These are phyloP conservation scores for Philereme transversata DNA, from an alignment of 2,888 invertebrate species.

Conservation along the genomic window DNA sequence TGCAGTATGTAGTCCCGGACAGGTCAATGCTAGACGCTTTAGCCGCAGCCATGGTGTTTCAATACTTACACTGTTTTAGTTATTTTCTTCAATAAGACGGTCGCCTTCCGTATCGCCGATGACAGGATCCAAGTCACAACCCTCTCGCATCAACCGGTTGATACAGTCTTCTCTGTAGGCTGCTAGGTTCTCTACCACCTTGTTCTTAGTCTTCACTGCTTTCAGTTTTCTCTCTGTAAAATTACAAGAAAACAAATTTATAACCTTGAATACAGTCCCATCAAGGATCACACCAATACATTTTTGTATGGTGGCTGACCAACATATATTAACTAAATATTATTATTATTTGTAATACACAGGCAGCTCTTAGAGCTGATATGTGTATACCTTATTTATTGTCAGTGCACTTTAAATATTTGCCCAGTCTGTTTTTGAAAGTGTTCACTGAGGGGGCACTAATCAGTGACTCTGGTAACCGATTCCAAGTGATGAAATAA, in stretches of 20 bases:
- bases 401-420: too few relatives aligned
- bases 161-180: conserved; percentile 85
- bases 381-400: too few relatives aligned
- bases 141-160: conserved; percentile 83
- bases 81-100: conserved; percentile 70
- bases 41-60: conserved; percentile 64
- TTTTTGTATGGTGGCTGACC: too few relatives aligned
- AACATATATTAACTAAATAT: too few relatives aligned
- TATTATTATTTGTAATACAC: too few relatives aligned
- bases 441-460: too few relatives aligned
- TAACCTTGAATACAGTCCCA: neutral
- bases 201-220: conserved; percentile 73
- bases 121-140: conserved; percentile 77
- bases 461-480: too few relatives aligned
- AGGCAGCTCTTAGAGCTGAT: too few relatives aligned
- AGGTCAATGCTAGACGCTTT: conserved; percentile 75
- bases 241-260: conserved; percentile 1
- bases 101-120: conserved; percentile 75
- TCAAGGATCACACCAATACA: too few relatives aligned
- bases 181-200: conserved; percentile 83
- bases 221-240: conserved; percentile 71
- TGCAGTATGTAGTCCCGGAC: conserved; percentile 83
- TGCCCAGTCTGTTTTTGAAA: too few relatives aligned
- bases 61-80: conserved; percentile 66
- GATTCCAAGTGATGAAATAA: too few relatives aligned